Base-by-base conservation (phyloP, 2,888 invertebrate genomes). In the Lasioglossum figueresi region DNA sequence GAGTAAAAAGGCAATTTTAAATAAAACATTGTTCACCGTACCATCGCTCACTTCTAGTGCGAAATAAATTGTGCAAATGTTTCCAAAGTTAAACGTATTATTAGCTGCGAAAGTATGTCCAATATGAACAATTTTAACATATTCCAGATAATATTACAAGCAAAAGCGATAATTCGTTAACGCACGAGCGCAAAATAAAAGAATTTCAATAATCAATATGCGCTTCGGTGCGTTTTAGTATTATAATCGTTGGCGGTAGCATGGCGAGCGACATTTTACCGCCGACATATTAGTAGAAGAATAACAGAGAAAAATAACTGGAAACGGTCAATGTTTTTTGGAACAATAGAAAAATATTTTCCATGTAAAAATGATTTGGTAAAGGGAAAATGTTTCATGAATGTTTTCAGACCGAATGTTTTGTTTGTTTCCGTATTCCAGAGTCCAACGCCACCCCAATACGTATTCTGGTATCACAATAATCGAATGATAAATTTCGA, bases 381-480 rank as follows among this genome's bases (percentile, higher is more conserved):
- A 10, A 37, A 68, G 34, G 37, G 1, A 23, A 14, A 40, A n/a
- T 5, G n/a, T 40, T n/a, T 2, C 2, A 70, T n/a, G n/a, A n/a
- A 70, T 40, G 40, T n/a, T 40, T 52, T 40, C 59, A 34, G 4
- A 14, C 5, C 63, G 31, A 66, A 66, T 23, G 27, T 56, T 43
- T 45, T 84, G 23, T 73, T 34, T 56, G 23, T 27, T 56, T 40
- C 14, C 12, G 2, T 37, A 43, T 96, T 96, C 5, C 96, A 98
- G 98, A 98, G 98, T 95, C 98, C 98, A 80, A 98, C 97, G 94
- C 98, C 98, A 91, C 98, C 98, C 90, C 98, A 98, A 95, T 98
- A 98, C 96, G 98, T 99, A 94, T 98, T 98, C 96, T 98, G 98
- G 98, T 98, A 98, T 96, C 98, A 98, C 96, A 98, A 98, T 96